Percentiles rank a stretch among this genome's conserved stretches.
These are phyloP conservation scores for Corythoichthys haematopterus DNA, from an alignment of 2,113 vertebrate species.

Conservation along the genomic window DNA sequence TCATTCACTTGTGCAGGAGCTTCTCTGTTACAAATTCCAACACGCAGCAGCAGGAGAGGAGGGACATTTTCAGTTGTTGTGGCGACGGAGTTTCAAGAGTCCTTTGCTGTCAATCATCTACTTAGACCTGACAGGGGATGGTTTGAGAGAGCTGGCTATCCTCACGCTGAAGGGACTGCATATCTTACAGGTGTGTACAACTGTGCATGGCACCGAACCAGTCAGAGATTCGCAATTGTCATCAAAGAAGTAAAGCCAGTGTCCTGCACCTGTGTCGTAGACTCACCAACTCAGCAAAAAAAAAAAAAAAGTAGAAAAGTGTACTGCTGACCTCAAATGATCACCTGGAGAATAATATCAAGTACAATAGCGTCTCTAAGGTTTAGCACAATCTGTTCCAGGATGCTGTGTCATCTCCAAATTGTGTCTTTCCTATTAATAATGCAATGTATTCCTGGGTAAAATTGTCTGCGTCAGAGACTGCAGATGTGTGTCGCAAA, in stretches of 20 bases:
- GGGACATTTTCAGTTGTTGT: slow-evolving; percentile 72
- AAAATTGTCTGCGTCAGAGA: neutral
- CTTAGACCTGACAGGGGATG: slow-evolving; percentile 81
- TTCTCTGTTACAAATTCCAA: slow-evolving; percentile 84
- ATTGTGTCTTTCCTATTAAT: neutral
- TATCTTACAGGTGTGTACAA: slow-evolving; percentile 77
- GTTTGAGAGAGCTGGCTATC: slow-evolving; percentile 80
- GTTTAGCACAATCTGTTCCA: neutral
- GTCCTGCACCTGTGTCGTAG: neutral
- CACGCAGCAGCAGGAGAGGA: slow-evolving; percentile 15
- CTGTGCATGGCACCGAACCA: neutral
- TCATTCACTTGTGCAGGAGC: slow-evolving; percentile 67
- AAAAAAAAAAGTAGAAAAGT: neutral
- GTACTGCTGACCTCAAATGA: slow-evolving; percentile 18
- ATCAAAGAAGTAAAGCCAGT: neutral
- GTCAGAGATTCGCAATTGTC: neutral
- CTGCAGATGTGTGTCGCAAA: neutral
- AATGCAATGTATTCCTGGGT: neutral
- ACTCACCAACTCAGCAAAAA: neutral
- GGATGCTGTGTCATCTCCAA: neutral
- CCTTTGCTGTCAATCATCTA: slow-evolving; percentile 82
- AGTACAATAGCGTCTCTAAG: neutral
- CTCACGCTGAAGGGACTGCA: slow-evolving; percentile 86
- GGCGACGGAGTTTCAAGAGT: slow-evolving; percentile 83
- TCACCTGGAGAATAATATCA: slow-evolving; percentile 4